Conservation (phyloP, 2,113 vertebrate species). For the Picathartes gymnocephalus region DNA sequence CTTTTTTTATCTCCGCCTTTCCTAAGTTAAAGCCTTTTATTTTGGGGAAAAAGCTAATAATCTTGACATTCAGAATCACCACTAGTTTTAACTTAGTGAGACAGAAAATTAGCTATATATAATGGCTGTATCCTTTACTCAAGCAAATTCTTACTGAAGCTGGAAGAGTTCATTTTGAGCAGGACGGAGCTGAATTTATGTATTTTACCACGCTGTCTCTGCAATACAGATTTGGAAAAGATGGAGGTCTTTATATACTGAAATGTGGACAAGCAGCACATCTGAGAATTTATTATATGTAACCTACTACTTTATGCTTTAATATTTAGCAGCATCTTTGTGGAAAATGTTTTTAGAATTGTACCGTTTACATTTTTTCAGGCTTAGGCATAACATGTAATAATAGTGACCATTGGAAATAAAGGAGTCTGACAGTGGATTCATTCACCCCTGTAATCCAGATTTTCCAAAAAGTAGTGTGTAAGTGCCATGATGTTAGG, state of each 20-base stretch:
- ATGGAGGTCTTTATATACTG: background rate
- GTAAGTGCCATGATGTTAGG: background rate
- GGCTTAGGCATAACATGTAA: constrained; percentile 24
- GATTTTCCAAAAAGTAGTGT: background rate
- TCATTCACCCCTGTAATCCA: background rate
- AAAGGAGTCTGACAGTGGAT: background rate
- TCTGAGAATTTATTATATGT: background rate
- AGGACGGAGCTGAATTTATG: background rate
- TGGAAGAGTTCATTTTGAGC: background rate
- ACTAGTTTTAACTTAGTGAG: background rate
- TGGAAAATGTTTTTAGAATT: constrained; percentile 12
- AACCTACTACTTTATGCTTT: constrained; percentile 3
- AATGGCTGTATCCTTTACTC: background rate
- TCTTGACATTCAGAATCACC: background rate
- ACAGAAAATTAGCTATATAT: background rate
- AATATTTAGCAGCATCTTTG: constrained; percentile 21
- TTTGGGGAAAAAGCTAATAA: background rate
- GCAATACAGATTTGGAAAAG: background rate
- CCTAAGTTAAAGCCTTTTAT: background rate
- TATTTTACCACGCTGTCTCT: background rate
- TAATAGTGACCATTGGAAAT: background rate
- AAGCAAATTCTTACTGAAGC: background rate
- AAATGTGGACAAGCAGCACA: constrained; percentile 20
- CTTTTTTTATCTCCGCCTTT: background rate
- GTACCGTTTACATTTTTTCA: constrained; percentile 53